Conservation (phyloP, 1,140 invertebrate species). For the Pararge aegeria region DNA sequence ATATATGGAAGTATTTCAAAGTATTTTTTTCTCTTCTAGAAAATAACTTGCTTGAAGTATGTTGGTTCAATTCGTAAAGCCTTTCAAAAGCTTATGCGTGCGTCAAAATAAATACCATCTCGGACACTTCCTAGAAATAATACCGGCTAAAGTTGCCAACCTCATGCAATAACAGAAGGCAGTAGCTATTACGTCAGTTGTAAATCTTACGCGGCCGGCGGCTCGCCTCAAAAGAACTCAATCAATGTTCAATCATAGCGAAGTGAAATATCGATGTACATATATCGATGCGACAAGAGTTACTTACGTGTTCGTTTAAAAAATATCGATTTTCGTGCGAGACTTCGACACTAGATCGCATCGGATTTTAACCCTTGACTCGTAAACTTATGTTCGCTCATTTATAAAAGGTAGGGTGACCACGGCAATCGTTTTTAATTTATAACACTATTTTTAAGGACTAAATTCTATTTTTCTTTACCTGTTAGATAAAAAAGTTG, state of each 20-base stretch:
- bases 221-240: constrained; percentile 51
- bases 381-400: constrained; percentile 61
- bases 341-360: constrained; percentile 55
- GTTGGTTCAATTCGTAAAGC: background rate
- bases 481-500: background rate
- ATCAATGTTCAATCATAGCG: constrained; percentile 68
- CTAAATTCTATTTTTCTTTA: too few relatives aligned
- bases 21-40: background rate
- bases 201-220: constrained; percentile 53
- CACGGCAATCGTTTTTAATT: constrained; percentile 13
- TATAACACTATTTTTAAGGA: too few relatives aligned
- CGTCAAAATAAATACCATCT: constrained; percentile 9
- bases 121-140: constrained; percentile 12
- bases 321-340: constrained; percentile 21
- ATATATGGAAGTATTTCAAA: too few relatives aligned
- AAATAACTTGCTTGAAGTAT: background rate
- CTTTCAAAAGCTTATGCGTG: background rate
- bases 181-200: constrained; percentile 55
- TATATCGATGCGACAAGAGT: constrained; percentile 19
- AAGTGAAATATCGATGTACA: constrained; percentile 40
- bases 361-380: constrained; percentile 68
- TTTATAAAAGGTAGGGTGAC: constrained; percentile 64
- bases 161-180: constrained; percentile 43
- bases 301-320: constrained; percentile 7
- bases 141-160: constrained; percentile 5